These are phyloP conservation scores for Meteorus colon DNA, from an alignment of 2,888 invertebrate genomes.

Conservation along the genomic window DNA sequence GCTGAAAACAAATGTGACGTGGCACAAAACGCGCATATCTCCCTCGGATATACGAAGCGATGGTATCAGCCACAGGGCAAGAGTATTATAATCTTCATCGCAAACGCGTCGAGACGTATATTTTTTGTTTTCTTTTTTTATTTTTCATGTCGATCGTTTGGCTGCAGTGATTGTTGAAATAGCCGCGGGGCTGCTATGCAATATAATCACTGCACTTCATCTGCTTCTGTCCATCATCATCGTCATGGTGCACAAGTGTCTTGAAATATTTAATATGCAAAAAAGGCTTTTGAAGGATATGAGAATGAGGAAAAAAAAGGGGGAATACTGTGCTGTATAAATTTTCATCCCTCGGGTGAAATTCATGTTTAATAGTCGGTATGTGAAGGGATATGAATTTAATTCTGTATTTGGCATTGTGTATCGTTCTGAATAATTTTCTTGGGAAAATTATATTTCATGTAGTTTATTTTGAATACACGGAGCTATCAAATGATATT, in stretches of 20 bases:
- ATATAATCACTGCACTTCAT: conserved; percentile 13
- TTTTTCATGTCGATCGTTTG: conserved; percentile 33
- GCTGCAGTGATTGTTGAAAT: conserved; percentile 30
- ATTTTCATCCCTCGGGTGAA: not conserved
- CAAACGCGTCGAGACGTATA: not conserved
- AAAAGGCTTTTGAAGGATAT: conserved; percentile 2
- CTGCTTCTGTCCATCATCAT: conserved; percentile 14
- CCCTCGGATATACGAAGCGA: not conserved
- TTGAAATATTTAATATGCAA: conserved; percentile 3
- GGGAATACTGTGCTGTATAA: not conserved
- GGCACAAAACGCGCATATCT: conserved; percentile 21
- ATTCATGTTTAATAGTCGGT: too few relatives aligned
- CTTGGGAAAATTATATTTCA: too few relatives aligned
- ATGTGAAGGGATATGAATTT: too few relatives aligned
- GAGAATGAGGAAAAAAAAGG: not conserved
- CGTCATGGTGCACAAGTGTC: not conserved
- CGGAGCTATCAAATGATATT: too few relatives aligned
- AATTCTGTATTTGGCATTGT: too few relatives aligned
- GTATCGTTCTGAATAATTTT: too few relatives aligned
- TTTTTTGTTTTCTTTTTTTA: not conserved
- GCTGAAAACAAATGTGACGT: conserved; percentile 37
- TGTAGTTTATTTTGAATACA: too few relatives aligned
- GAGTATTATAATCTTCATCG: conserved; percentile 5
- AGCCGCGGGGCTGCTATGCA: conserved; percentile 14
- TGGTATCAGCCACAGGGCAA: conserved; percentile 20